Base-by-base conservation (phyloP, 2,888 invertebrate genomes). In the Nymphalis polychloros region DNA sequence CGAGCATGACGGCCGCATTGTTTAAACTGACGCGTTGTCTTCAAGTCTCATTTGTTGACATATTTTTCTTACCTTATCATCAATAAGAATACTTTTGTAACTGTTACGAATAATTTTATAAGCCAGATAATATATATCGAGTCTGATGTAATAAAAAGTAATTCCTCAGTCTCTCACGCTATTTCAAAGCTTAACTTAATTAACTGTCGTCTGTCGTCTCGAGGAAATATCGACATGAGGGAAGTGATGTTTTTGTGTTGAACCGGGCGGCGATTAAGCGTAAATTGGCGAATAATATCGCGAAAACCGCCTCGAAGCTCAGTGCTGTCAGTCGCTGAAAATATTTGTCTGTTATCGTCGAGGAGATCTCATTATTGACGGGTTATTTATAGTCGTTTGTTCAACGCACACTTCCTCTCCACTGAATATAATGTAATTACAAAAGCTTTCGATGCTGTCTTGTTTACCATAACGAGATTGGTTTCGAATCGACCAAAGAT, bases 301-400 rank as follows among this genome's bases (percentile, higher is more conserved):
- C 61, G 68, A 63, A 69, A 69, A 65, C 61, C 65, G 69, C 59
- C 53, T 65, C 52, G 55, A 65, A 69, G 63, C 63, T 57, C 59
- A 20, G 27, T 50, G 70, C 65, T 69, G 70, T 69, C 72, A 69
- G 67, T 60, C 61, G 70, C 67, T 71, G 70, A 72, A 70, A 72
- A 70, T 69, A 70, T 72, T 64, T 65, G 67, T 60, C 64, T 60
- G 57, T 67, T 67, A 72, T 73, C 67, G 60, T 47, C 71, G 65
- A 69, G 61, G 65, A 66, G 73, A 73, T 73, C 73, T 65, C 63
- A 69, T 71, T 71, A 73, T 73, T 71, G 64, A 55, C 65, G 50
- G 17, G 70, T 64, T 73, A 72, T 73, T 73, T 72, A 72, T 73
- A 73, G 68, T 23, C 63, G 70, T 66, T 67, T 67, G 70, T 70